Evolutionary conservation across 2,888 invertebrate species (phyloP).

Genomic region (Punctoribates punctum): DNA sequence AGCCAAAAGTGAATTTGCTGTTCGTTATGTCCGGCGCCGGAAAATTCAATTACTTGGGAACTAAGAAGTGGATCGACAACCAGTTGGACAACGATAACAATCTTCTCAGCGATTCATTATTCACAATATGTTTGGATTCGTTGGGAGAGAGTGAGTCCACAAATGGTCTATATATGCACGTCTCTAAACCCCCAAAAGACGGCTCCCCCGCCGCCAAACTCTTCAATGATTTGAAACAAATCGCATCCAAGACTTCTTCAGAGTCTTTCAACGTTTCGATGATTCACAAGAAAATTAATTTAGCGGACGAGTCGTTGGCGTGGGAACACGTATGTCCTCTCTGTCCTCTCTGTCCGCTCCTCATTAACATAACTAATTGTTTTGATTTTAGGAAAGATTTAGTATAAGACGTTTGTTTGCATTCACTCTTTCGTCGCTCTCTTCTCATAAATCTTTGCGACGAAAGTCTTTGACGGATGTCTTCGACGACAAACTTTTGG

Average conservation of each 20-base stretch:
- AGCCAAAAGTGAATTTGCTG: slow-evolving; percentile 62
- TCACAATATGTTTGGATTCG: slow-evolving; percentile 80
- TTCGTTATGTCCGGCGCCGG: slow-evolving; percentile 89
- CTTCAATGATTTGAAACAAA: slow-evolving; percentile 51
- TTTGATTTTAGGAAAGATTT: slow-evolving; percentile 66
- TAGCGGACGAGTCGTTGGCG: slow-evolving; percentile 81
- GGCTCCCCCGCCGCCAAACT: slow-evolving; percentile 66
- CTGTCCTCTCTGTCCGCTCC: neutral
- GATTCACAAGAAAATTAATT: slow-evolving; percentile 91
- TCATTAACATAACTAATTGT: neutral
- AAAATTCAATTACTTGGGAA: slow-evolving; percentile 87
- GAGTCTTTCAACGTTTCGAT: slow-evolving; percentile 60
- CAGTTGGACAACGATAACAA: slow-evolving; percentile 69
- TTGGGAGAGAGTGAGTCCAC: slow-evolving; percentile 59
- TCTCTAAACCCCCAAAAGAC: slow-evolving; percentile 89
- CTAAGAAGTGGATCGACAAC: slow-evolving; percentile 93
- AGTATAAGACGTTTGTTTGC: slow-evolving; percentile 87
- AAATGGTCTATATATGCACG: slow-evolving; percentile 75
- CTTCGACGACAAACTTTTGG: slow-evolving; percentile 52
- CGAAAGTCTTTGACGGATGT: slow-evolving; percentile 56
- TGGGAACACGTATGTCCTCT: slow-evolving; percentile 73
- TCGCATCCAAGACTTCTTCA: slow-evolving; percentile 18
- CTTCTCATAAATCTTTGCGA: slow-evolving; percentile 52
- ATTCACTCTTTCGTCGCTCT: slow-evolving; percentile 78
- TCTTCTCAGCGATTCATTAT: slow-evolving; percentile 72